Conservation (phyloP, 2,797 vertebrate species). For the Cossypha polioptera region DNA sequence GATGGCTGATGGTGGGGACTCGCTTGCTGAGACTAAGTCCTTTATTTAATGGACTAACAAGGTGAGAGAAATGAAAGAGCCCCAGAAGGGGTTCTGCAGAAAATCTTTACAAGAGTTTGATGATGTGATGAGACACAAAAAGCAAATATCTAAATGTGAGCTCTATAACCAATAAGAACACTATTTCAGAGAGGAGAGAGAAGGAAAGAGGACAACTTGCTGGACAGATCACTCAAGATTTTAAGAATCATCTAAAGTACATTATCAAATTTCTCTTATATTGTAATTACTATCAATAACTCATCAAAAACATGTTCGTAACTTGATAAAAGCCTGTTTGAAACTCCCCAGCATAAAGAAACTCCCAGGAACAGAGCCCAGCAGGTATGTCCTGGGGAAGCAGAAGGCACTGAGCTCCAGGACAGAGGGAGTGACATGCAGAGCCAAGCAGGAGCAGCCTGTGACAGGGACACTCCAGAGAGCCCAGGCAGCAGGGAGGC, state of each 20-base stretch:
- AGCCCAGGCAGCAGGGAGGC: neutral
- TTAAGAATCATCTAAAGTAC: neutral
- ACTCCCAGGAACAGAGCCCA: neutral
- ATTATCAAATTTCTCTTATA: neutral
- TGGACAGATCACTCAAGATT: neutral
- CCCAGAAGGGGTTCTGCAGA: neutral
- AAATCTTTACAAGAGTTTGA: neutral
- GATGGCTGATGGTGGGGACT: neutral
- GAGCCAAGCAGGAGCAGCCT: slow-evolving; percentile 42
- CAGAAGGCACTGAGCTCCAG: neutral
- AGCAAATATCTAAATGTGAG: neutral
- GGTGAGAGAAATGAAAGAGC: neutral
- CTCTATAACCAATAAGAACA: neutral
- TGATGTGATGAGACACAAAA: neutral
- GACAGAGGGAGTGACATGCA: neutral
- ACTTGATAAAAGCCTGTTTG: neutral
- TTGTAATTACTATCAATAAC: neutral
- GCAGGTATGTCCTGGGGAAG: neutral
- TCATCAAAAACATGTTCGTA: neutral
- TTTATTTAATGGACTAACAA: neutral
- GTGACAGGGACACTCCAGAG: neutral
- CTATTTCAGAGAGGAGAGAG: neutral
- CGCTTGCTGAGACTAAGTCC: neutral
- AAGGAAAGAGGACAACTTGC: neutral
- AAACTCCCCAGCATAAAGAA: neutral